phyloP scores from a whole-genome alignment of 1,140 invertebrate species.

The Macrobrachium rosenbergii region DNA sequence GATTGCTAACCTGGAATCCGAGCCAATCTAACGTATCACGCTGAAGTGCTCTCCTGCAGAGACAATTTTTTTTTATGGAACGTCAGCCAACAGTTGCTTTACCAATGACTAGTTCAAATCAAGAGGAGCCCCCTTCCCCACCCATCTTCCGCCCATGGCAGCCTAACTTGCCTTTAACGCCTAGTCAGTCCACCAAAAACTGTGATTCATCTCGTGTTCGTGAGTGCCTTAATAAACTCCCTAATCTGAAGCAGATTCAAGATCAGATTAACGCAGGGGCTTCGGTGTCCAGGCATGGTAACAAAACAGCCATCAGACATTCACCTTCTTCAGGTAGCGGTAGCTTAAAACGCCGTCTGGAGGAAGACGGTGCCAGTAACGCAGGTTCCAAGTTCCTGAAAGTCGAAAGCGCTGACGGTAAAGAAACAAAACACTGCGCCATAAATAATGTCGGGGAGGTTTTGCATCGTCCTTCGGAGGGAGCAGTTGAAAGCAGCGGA shows the following conservation, averaged over 20 bases:
- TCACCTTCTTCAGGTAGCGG: not conserved
- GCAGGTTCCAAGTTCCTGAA: not conserved
- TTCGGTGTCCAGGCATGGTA: too few relatives aligned
- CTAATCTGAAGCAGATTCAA: too few relatives aligned
- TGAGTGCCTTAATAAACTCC: not conserved
- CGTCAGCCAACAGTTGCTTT: too few relatives aligned
- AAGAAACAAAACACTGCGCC: not conserved
- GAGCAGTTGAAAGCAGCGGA: too few relatives aligned
- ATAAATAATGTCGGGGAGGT: too few relatives aligned
- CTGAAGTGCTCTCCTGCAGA: too few relatives aligned
- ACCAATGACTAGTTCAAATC: too few relatives aligned
- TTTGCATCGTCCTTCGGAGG: too few relatives aligned
- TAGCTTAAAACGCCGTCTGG: not conserved
- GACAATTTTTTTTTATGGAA: too few relatives aligned
- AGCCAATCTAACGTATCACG: too few relatives aligned
- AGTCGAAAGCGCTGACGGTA: not conserved
- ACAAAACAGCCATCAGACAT: not conserved
- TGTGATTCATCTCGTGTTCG: not conserved
- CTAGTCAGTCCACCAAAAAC: not conserved
- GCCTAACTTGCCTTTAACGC: not conserved
- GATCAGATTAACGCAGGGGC: too few relatives aligned
- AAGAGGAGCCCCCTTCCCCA: not conserved
- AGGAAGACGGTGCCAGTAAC: not conserved
- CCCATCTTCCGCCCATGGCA: constrained; percentile 47
- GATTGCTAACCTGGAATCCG: too few relatives aligned